phyloP scores from a whole-genome alignment of 2,797 vertebrate species.

The Taeniopygia guttata region DNA sequence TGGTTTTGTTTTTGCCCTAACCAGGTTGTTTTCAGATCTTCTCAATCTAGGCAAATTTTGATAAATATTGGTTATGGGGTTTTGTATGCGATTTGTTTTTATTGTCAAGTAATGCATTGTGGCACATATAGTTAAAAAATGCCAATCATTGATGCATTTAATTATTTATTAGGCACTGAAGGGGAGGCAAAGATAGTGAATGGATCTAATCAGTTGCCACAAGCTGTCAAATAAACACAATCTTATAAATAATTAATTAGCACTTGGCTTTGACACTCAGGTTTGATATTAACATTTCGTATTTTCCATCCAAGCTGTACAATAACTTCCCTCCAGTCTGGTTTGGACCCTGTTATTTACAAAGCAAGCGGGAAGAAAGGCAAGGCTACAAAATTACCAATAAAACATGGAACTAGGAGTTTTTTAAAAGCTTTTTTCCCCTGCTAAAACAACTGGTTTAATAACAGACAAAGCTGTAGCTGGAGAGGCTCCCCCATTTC shows the following conservation, averaged over 20 bases:
- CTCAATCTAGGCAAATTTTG: constrained; percentile 39
- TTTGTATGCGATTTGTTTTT: constrained; percentile 21
- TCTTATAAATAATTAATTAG: constrained; percentile 78
- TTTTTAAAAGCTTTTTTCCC: not conserved
- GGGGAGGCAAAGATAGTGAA: constrained; percentile 60
- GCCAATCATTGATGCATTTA: constrained; percentile 71
- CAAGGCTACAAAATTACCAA: not conserved
- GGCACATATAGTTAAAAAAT: constrained; percentile 65
- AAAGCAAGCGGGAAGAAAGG: constrained; percentile 24
- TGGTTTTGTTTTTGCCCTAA: not conserved
- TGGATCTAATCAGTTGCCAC: constrained; percentile 77
- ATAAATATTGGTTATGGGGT: not conserved
- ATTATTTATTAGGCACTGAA: constrained; percentile 78
- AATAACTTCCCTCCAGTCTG: constrained; percentile 27
- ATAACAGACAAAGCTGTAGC: not conserved
- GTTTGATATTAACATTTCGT: constrained; percentile 74
- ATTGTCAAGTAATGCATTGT: constrained; percentile 25
- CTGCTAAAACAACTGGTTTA: not conserved
- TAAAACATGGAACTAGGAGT: not conserved
- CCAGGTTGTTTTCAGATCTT: constrained; percentile 6
- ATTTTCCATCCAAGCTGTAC: constrained; percentile 45
- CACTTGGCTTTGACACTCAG: constrained; percentile 71
- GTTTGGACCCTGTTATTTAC: constrained; percentile 18
- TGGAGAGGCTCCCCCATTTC: not conserved
- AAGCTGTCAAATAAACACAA: constrained; percentile 81